Percentiles rank a stretch among this genome's conserved stretches.
These are phyloP conservation scores for Xylophagus ater DNA, from an alignment of 2,888 invertebrate species.

Conservation along the genomic window DNA sequence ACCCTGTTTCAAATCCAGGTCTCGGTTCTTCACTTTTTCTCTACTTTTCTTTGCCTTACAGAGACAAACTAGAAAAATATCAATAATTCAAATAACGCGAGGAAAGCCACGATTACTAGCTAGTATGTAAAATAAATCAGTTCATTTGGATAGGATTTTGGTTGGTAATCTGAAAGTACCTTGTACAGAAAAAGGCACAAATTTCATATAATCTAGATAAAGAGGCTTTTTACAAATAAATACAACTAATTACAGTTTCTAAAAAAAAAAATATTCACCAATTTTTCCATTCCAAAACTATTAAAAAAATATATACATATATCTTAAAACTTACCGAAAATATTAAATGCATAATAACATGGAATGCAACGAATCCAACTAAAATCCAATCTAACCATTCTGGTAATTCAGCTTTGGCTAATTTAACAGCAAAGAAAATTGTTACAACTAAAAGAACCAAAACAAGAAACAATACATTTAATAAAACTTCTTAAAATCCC, in stretches of 20 bases:
- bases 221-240: background rate
- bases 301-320: background rate
- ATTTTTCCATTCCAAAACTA: background rate
- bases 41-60: too few relatives aligned
- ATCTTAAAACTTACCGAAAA: slow-evolving; percentile 52
- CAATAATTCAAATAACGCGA: too few relatives aligned
- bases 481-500: background rate
- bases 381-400: slow-evolving; percentile 80
- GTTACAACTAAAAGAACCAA: slow-evolving; percentile 66
- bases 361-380: slow-evolving; percentile 79
- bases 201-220: background rate
- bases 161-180: too few relatives aligned
- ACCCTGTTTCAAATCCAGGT: too few relatives aligned
- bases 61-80: too few relatives aligned
- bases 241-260: background rate
- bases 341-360: slow-evolving; percentile 76
- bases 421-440: slow-evolving; percentile 82
- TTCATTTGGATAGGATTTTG: too few relatives aligned
- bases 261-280: background rate
- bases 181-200: too few relatives aligned
- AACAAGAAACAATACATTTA: background rate
- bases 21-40: too few relatives aligned
- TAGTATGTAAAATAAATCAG: too few relatives aligned
- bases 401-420: slow-evolving; percentile 77
- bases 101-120: too few relatives aligned